Base-by-base conservation (phyloP, 2,888 invertebrate genomes). In the Diplazon laetatorius region DNA sequence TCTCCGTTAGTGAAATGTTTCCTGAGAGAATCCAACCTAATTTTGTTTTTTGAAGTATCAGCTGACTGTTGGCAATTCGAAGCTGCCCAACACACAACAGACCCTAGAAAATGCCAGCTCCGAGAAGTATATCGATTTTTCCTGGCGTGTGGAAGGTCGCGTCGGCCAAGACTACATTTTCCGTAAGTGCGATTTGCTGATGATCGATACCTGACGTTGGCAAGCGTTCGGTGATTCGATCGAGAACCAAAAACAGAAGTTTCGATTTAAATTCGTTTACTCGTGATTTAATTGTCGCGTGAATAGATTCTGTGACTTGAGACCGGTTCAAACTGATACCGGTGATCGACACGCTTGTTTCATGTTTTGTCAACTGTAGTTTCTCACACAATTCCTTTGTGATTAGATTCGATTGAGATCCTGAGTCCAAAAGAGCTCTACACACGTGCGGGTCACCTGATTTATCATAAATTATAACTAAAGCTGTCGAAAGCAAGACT, bases 1-100 rank as follows among this genome's bases (percentile, higher is more conserved):
- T 46, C 4, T 30, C 63, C 5, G 16, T 62, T 9, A 62, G 69
- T 30, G 30, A 6, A 6, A 30, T 30, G 30, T 30, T 30, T 22
- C 74, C 74, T 4, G 72, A 48, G 37, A 63, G 22, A 14, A 76
- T 52, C 65, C 76, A 76, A n/a, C 71, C 76, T 5, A 76, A 39
- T 14, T 63, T 55, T 8, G 76, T 71, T 39, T 76, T 76, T 48
- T 76, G 71, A 1, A 76, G 30, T 25, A 16, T 44, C 8, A 66
- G 59, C 14, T 25, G 42, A 59, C 68, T 30, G 30, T 48, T 48
- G 44, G 59, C 68, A 18, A 68, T 48, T 6, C 57, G 59, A 16
- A 68, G 57, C 10, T 39, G 39, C n/a, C 44, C 74, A 22, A 57
- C 14, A 20, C 60, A 60, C 50, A 70, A 22, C 35, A 70, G 12